Base-by-base conservation (phyloP, 2,797 vertebrate species). In the Rhabdophis nuchalis region DNA sequence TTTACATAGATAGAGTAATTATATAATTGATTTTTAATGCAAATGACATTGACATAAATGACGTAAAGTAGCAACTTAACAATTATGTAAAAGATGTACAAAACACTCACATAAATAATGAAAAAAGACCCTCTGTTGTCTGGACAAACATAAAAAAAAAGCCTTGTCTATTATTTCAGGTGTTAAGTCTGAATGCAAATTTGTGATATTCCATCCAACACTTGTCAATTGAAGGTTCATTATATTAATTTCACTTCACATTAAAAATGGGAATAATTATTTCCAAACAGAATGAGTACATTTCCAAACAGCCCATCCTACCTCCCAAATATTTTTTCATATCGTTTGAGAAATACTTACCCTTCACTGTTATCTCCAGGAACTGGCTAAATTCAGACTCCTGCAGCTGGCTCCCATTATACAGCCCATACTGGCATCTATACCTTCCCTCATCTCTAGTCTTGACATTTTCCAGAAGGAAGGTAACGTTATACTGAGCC, bases 381-480 rank as follows among this genome's bases (percentile, higher is more conserved):
- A 93, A 1, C 9, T 94, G 68, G 36, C 97, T 97, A 88, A 92
- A 41, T 5, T 92, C 92, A 0, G 97, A 97, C 14, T 14, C 3
- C 92, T 96, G 94, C 90, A 94, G 90, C 1, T 27, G 18, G 27
- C 93, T 88, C 32, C 95, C 94, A 0, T 95, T 94, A 0, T 52
- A 60, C 87, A 95, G 87, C 0, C 93, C 36, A 14, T 95, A 96
- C 13, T 91, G 95, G 92, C 96, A 97, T 2, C 0, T 50, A 91
- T 97, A 97, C 0, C 54, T 36, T 2, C 50, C 89, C 72, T 93
- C 16, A 0, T 89, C 4, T 0, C 29, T n/a, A 1, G 1, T 0
- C 0, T 89, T 93, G 58, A 86, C n/a, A 0, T 95, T 92, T 77
- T 90, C 46, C 60, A 96, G 86, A 25, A 23, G 52, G 89, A 97